These are phyloP conservation scores for Tanytarsus gracilentus DNA, from an alignment of 2,888 invertebrate species.

Conservation along the genomic window DNA sequence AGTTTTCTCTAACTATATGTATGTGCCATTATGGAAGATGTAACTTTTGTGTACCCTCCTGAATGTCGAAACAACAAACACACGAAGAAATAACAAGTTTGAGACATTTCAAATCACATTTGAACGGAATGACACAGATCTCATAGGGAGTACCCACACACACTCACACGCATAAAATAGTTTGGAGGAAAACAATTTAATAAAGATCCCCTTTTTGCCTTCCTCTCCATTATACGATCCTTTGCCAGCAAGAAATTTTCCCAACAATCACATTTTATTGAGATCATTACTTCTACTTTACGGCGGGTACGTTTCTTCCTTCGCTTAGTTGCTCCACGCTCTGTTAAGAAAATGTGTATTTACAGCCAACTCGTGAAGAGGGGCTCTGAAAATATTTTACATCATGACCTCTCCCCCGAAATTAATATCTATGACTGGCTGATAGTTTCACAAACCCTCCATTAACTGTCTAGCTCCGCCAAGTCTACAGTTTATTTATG, in stretches of 20 bases:
- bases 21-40: too few relatives aligned
- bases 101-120: constrained; percentile 29
- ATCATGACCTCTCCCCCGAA: too few relatives aligned
- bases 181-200: constrained; percentile 1
- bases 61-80: too few relatives aligned
- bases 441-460: too few relatives aligned
- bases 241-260: constrained; percentile 19
- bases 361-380: too few relatives aligned
- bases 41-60: neutral
- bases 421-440: too few relatives aligned
- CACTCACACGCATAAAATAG: neutral
- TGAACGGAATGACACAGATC: constrained; percentile 16
- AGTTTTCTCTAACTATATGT: too few relatives aligned
- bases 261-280: constrained; percentile 27
- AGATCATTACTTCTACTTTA: constrained; percentile 27
- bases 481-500: constrained; percentile 26
- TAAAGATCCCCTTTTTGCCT: constrained; percentile 23
- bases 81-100: too few relatives aligned
- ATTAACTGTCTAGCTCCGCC: too few relatives aligned
- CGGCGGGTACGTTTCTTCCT: neutral
- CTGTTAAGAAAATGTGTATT: neutral
- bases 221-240: constrained; percentile 25
- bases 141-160: constrained; percentile 8
- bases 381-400: too few relatives aligned
- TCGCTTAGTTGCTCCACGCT: neutral